These are phyloP conservation scores for Drosophila trapezifrons DNA, from an alignment of 1,140 invertebrate species.

Conservation along the genomic window DNA sequence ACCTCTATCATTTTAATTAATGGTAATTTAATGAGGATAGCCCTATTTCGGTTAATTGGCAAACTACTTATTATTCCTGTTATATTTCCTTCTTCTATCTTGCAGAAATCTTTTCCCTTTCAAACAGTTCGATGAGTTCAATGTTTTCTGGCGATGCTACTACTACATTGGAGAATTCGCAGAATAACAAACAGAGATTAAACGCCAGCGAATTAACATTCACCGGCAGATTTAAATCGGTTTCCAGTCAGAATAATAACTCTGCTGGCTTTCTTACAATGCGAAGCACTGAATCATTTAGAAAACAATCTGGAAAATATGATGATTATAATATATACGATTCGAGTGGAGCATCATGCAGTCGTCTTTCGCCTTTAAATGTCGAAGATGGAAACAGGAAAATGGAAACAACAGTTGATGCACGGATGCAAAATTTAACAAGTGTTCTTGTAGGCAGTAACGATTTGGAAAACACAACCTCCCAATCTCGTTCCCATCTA, in stretches of 20 bases:
- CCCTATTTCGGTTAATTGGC: no score
- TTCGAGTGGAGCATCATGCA: conserved; percentile 60
- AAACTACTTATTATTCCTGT: neutral
- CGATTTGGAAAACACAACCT: conserved; percentile 8
- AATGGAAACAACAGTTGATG: conserved; percentile 27
- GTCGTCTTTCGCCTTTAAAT: conserved; percentile 57
- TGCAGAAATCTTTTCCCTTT: conserved; percentile 73
- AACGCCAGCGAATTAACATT: conserved; percentile 70
- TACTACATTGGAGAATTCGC: conserved; percentile 36
- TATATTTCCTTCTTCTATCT: neutral
- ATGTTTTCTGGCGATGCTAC: conserved; percentile 64
- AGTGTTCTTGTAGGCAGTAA: conserved; percentile 4
- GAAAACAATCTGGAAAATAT: conserved; percentile 16
- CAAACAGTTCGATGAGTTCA: conserved; percentile 82
- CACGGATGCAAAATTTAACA: neutral
- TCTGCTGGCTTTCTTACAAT: conserved; percentile 3
- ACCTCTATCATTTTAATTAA: no score
- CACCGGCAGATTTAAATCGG: conserved; percentile 71
- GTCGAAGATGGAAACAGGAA: conserved; percentile 33
- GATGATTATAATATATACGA: conserved; percentile 54
- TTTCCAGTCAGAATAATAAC: conserved; percentile 16
- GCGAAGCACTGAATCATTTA: conserved; percentile 22
- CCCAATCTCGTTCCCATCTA: conserved; percentile 41
- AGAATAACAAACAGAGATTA: conserved; percentile 31
- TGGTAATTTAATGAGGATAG: no score